Percentiles rank a stretch among this genome's conserved stretches.
Evolutionary conservation across 2,797 vertebrate genomes (phyloP).

Genomic region (Lepidocolaptes lacrymiger): DNA sequence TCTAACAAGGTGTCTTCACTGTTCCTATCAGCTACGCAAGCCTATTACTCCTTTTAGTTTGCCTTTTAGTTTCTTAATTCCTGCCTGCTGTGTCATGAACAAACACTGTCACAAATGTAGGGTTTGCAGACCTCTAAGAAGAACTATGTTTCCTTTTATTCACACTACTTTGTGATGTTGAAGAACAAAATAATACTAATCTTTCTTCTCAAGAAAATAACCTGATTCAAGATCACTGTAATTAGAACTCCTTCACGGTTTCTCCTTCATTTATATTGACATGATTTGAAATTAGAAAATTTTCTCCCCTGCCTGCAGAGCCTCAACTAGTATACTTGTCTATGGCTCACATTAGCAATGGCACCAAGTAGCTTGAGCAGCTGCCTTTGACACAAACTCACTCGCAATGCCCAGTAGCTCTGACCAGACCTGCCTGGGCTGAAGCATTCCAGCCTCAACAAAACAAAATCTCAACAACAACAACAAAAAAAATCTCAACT

Average conservation of each 20-base stretch:
- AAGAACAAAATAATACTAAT: not conserved
- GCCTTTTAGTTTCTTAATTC: not conserved
- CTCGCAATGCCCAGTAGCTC: not conserved
- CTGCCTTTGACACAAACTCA: fast-evolving
- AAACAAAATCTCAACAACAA: not conserved
- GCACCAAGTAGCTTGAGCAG: not conserved
- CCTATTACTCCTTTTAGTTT: not conserved
- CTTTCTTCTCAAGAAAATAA: not conserved
- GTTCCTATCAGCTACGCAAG: not conserved
- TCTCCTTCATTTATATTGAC: not conserved
- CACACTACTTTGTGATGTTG: not conserved
- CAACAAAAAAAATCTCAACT: not conserved
- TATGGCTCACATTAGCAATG: not conserved
- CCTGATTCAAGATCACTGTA: not conserved
- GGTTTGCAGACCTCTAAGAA: not conserved
- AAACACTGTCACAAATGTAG: not conserved
- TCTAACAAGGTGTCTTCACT: not conserved
- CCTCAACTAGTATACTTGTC: not conserved
- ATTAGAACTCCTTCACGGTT: not conserved
- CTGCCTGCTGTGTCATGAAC: not conserved
- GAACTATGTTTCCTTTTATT: not conserved
- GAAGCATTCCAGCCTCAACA: not conserved
- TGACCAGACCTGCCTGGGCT: not conserved
- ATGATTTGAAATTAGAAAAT: not conserved
- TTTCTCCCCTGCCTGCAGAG: not conserved